Evolutionary conservation across 2,888 invertebrate genomes (phyloP).

Genomic region (Drosophila imparisetae): DNA sequence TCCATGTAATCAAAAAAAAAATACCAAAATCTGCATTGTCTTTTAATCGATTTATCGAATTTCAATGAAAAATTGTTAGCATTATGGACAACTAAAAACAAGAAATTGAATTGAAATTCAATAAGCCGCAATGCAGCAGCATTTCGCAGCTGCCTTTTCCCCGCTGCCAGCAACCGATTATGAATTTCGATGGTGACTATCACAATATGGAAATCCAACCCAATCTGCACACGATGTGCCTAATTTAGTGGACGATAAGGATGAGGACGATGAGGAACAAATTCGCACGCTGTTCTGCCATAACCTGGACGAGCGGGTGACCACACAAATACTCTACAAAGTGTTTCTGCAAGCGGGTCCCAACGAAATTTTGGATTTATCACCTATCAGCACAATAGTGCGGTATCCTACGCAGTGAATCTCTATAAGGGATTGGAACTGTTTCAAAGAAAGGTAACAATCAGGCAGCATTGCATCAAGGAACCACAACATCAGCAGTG

Average conservation of each 20-base stretch:
- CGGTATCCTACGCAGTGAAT: slow-evolving; percentile 91
- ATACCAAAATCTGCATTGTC: neutral
- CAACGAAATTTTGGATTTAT: slow-evolving; percentile 91
- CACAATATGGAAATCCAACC: slow-evolving; percentile 12
- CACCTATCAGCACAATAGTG: slow-evolving; percentile 90
- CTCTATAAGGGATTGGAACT: slow-evolving; percentile 90
- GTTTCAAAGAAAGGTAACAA: slow-evolving; percentile 87
- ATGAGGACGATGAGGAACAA: slow-evolving; percentile 85
- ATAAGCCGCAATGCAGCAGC: slow-evolving; percentile 22
- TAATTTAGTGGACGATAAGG: slow-evolving; percentile 29
- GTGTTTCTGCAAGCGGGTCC: slow-evolving; percentile 91
- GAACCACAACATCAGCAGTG: slow-evolving; percentile 18
- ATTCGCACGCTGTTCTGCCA: slow-evolving; percentile 92
- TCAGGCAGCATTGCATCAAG: slow-evolving; percentile 82
- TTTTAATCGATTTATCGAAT: slow-evolving; percentile 18
- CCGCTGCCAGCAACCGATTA: neutral
- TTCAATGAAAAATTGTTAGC: neutral
- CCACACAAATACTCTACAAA: slow-evolving; percentile 93
- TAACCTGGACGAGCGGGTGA: slow-evolving; percentile 91
- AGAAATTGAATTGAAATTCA: slow-evolving; percentile 25
- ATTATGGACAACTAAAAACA: neutral
- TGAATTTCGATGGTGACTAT: slow-evolving; percentile 17
- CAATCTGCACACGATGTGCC: slow-evolving; percentile 1
- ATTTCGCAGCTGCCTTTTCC: slow-evolving; percentile 22
- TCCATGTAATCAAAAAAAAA: no score